Conservation (phyloP, 1,140 invertebrate species). For the Apis florea region DNA sequence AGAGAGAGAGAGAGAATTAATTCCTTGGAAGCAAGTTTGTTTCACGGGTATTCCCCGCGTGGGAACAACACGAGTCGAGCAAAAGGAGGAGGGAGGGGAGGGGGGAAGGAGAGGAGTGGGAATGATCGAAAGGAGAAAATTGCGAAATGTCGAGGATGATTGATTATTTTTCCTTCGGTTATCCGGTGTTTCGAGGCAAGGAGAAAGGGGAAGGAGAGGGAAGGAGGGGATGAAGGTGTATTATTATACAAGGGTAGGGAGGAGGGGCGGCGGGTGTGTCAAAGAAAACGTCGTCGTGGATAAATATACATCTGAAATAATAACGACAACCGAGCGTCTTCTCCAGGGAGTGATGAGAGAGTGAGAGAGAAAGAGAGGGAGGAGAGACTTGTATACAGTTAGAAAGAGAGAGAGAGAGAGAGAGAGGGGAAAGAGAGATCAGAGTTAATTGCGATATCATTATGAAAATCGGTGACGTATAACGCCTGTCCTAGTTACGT, state of each 20-base stretch:
- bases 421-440: neutral
- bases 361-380: no score
- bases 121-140: conserved; percentile 52
- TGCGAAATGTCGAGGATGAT: conserved; percentile 48
- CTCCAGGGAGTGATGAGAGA: no score
- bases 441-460: conserved; percentile 50
- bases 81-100: no score
- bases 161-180: conserved; percentile 43
- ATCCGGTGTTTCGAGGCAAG: neutral
- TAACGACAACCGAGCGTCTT: neutral
- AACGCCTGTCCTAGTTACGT: conserved; percentile 34
- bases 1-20: no score
- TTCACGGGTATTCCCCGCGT: neutral
- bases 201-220: neutral
- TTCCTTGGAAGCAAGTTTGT: no score
- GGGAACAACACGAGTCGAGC: no score
- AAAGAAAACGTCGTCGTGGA: conserved; percentile 14
- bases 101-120: neutral
- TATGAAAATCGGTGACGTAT: conserved; percentile 43
- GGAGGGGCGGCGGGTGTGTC: neutral
- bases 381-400: no score
- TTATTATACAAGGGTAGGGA: conserved; percentile 32
- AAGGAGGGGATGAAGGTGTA: neutral
- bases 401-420: neutral
- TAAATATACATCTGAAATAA: conserved; percentile 25